Conservation (phyloP, 1,140 invertebrate species). For the Bicyclus anynana region DNA sequence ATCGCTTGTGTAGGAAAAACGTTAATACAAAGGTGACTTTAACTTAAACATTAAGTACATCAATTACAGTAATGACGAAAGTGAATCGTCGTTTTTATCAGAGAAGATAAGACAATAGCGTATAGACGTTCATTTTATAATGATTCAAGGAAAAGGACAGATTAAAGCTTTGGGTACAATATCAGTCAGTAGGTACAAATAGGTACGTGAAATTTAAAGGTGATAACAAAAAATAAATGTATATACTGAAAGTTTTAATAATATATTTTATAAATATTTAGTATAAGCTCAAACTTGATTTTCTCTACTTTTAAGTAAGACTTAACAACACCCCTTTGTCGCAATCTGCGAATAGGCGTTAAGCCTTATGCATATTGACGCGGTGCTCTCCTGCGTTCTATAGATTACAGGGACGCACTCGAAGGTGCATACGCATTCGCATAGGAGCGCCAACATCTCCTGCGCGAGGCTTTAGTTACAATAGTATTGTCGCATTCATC, state of each 20-base stretch:
- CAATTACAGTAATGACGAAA: slow-evolving; percentile 5
- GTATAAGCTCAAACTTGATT: slow-evolving; percentile 18
- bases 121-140: background rate
- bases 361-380: no score
- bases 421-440: no score
- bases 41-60: slow-evolving; percentile 12
- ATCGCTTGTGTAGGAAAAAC: no score
- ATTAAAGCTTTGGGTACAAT: slow-evolving; percentile 19
- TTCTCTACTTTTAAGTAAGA: slow-evolving; percentile 1
- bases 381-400: no score
- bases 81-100: background rate
- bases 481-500: slow-evolving; percentile 61
- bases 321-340: background rate
- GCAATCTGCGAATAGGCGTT: background rate
- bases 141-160: slow-evolving; percentile 1
- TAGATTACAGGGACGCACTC: no score
- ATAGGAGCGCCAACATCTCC: no score
- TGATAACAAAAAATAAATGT: background rate
- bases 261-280: background rate
- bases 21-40: no score
- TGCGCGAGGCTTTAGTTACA: slow-evolving; percentile 35
- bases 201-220: background rate
- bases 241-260: background rate
- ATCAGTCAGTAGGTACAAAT: slow-evolving; percentile 9
- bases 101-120: background rate